Evolutionary conservation across 2,888 invertebrate species (phyloP).

Genomic region (Lamproptera curius): DNA sequence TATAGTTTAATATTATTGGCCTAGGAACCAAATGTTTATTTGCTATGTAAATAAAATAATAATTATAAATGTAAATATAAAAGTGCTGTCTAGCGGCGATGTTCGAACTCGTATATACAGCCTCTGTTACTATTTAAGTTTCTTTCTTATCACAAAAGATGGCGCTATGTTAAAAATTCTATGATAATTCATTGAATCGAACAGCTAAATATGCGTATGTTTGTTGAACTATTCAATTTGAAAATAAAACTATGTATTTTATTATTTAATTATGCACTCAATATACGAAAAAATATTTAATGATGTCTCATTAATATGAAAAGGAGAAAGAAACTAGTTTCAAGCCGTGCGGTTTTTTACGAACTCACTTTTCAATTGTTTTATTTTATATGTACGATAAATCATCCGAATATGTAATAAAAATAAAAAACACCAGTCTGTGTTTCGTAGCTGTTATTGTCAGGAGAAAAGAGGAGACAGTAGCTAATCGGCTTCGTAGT

Average conservation of each 20-base stretch:
- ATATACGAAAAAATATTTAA: background rate
- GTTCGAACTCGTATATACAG: no score
- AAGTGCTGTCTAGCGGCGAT: no score
- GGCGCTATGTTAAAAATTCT: background rate
- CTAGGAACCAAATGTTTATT: no score
- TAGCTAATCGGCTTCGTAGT: slow-evolving; percentile 35
- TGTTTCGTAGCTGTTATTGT: slow-evolving; percentile 32
- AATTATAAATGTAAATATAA: no score
- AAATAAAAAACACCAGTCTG: no score
- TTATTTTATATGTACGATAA: no score
- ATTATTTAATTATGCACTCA: background rate
- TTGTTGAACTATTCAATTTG: background rate
- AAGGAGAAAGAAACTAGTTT: background rate
- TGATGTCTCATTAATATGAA: background rate
- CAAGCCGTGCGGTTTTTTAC: no score
- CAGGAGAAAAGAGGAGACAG: slow-evolving; percentile 36
- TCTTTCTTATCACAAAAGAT: background rate
- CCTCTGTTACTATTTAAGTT: no score
- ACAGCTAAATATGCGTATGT: background rate
- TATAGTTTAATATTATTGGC: no score
- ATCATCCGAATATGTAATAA: no score
- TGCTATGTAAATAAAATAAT: no score
- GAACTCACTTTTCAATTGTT: no score
- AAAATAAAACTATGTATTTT: background rate
- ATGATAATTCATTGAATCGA: background rate